Conservation (phyloP, 2,113 vertebrate species). For the Sarotherodon lohbergeri region DNA sequence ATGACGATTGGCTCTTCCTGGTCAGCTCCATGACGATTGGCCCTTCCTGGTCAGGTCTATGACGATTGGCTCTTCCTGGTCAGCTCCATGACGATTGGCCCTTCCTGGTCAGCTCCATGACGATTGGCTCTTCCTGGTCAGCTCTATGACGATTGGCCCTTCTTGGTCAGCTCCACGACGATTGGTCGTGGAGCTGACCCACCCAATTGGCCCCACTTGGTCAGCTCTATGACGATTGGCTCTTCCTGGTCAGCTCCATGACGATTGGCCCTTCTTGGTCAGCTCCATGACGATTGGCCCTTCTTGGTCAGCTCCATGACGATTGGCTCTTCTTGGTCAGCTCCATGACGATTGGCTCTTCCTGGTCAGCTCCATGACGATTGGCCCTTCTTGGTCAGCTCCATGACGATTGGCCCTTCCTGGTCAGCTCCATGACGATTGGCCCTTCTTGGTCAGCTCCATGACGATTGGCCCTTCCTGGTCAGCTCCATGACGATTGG, state of each 20-base stretch:
- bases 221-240: accelerated
- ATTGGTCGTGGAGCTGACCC: too few species aligned
- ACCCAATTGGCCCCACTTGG: too few species aligned
- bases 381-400: accelerated
- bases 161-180: accelerated
- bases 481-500: accelerated
- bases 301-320: too few species aligned
- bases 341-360: too few species aligned
- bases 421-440: too few species aligned
- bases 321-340: too few species aligned
- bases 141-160: accelerated
- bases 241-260: accelerated
- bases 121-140: accelerated
- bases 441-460: accelerated
- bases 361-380: too few species aligned
- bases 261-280: accelerated
- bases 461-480: accelerated
- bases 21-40: accelerated
- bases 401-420: accelerated
- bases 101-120: too few species aligned
- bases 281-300: accelerated
- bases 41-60: accelerated
- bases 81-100: too few species aligned
- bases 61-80: accelerated
- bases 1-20: accelerated